Evolutionary conservation across 2,888 invertebrate genomes (phyloP), one percentile per base, ranked within the genome.

Genomic region (Caenorhabditis parvicauda): DNA sequence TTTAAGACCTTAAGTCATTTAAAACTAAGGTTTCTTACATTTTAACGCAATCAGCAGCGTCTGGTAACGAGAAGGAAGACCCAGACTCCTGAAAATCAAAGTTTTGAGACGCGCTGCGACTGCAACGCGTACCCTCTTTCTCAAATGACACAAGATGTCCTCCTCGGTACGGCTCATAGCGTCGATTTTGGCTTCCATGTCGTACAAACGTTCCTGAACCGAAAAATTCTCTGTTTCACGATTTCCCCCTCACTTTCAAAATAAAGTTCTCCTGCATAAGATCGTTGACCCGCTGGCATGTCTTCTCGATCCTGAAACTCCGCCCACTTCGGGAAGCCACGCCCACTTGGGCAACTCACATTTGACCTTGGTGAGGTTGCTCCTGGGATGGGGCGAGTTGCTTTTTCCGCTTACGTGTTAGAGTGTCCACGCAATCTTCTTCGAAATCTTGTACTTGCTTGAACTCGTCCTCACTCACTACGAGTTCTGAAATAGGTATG

Each of bases 371-470:
- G 2, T 54, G 48, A n/a, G 43, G 59, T 32, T 55, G 14, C 44
- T 63, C 63, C 50, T 64, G 59, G 6, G 50, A 49, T 3, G 59
- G 56, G 37, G 58, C 61, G 17, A 54, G 19, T 24, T 50, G 41
- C 2, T 54, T 21, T 35, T 51, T 38, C 4, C 58, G 35, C 83
- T 92, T 91, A 70, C 91, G 88, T 70, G 84, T 83, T 82, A 92
- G 91, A 24, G 93, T 94, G 83, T 96, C 95, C 49, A 96, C 91
- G 82, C 95, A 94, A 81, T 96, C 95, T 82, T 96, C 95, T 81
- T 96, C 95, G 83, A 95, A 96, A 82, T 96, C 95, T 81, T 94
- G 92, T 53, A 95, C 84, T 52, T 91, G 87, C 81, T 94, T 93
- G 85, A 92, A 87, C 81, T 94, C 93, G 76, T 92, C 92, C 63